Percentiles rank a stretch among this genome's conserved stretches.
phyloP scores from a whole-genome alignment of 2,888 invertebrate species.

The Sarcophaga carnaria region DNA sequence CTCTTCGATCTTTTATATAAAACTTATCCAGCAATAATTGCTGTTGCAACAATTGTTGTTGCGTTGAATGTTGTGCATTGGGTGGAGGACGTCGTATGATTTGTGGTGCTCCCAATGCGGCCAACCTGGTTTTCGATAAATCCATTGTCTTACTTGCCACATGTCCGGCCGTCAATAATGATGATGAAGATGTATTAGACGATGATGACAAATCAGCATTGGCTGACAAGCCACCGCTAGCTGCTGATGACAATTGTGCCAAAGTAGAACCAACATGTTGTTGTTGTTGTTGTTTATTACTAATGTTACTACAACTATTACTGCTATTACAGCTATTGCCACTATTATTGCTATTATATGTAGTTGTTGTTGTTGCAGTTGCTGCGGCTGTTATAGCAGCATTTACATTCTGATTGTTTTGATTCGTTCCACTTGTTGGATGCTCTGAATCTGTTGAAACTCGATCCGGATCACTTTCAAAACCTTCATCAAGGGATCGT shows the following conservation, averaged over 20 bases:
- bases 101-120: conserved; percentile 78
- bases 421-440: conserved; percentile 74
- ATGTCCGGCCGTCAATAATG: conserved; percentile 68
- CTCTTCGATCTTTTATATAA: conserved; percentile 53
- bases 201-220: conserved; percentile 71
- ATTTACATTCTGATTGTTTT: conserved; percentile 61
- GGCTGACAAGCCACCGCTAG: conserved; percentile 77
- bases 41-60: conserved; percentile 49
- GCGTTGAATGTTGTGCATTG: conserved; percentile 55
- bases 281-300: conserved; percentile 64
- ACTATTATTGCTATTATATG: conserved; percentile 30
- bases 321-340: conserved; percentile 30
- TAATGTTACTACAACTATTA: conserved; percentile 63
- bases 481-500: conserved; percentile 82
- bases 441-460: conserved; percentile 82
- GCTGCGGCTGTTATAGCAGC: conserved; percentile 9
- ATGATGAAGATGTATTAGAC: conserved; percentile 66
- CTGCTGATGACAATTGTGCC: conserved; percentile 80
- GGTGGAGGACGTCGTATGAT: conserved; percentile 77
- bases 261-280: conserved; percentile 78
- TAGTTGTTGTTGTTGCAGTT: conserved; percentile 45
- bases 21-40: conserved; percentile 65
- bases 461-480: conserved; percentile 82
- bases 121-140: conserved; percentile 72
- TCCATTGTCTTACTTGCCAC: conserved; percentile 61